Percentiles rank a stretch among this genome's conserved stretches.
phyloP scores from a whole-genome alignment of 2,797 vertebrate species.

The Geotria australis region DNA sequence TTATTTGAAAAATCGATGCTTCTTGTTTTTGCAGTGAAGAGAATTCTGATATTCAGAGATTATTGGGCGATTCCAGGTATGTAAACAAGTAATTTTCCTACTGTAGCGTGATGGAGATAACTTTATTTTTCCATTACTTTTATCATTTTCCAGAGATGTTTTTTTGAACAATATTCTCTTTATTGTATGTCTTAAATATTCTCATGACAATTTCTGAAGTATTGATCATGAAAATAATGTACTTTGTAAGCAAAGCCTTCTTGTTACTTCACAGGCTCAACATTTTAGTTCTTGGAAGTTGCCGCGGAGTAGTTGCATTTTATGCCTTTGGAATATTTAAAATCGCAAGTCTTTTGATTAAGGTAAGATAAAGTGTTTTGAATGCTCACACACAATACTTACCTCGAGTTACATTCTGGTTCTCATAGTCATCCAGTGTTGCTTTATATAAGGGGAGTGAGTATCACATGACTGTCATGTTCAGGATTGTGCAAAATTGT shows the following conservation, averaged over 20 bases:
- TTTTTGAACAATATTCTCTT: background rate
- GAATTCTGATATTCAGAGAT: slow-evolving; percentile 92
- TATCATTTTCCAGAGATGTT: background rate
- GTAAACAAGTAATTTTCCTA: background rate
- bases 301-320: slow-evolving; percentile 50
- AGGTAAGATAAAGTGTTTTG: background rate
- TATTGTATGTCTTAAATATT: too few species aligned
- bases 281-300: slow-evolving; percentile 61
- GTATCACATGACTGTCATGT: too few species aligned
- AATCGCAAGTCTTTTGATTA: slow-evolving; percentile 27
- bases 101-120: background rate
- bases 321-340: slow-evolving; percentile 97
- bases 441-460: too few species aligned
- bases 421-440: too few species aligned
- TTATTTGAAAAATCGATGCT: accelerated
- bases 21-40: slow-evolving; percentile 47
- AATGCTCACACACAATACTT: too few species aligned
- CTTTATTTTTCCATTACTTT: background rate
- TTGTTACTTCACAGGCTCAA: slow-evolving; percentile 28
- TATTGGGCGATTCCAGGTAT: slow-evolving; percentile 80
- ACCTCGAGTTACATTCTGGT: too few species aligned
- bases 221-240: too few species aligned
- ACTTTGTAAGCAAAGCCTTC: too few species aligned
- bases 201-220: too few species aligned
- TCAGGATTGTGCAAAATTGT: too few species aligned